These are phyloP conservation scores for Coreoperca whiteheadi DNA, from an alignment of 2,113 vertebrate species.

Conservation along the genomic window DNA sequence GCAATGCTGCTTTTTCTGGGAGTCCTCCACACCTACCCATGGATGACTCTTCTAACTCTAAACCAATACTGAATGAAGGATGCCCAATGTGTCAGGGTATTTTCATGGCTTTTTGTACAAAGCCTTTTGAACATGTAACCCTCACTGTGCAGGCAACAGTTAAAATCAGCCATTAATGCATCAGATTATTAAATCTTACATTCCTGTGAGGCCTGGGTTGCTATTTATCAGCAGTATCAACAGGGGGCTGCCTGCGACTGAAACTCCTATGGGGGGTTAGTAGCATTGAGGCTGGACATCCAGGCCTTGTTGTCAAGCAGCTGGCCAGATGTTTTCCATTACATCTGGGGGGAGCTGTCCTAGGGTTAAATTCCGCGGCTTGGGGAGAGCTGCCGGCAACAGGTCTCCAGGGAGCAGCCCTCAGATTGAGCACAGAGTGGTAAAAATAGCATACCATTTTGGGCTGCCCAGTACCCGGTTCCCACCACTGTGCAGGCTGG, in stretches of 20 bases:
- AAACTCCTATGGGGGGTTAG: slow-evolving; percentile 8
- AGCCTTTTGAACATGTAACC: neutral
- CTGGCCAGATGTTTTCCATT: slow-evolving; percentile 87
- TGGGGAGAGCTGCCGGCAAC: slow-evolving; percentile 80
- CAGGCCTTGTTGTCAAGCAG: slow-evolving; percentile 65
- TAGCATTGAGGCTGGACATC: slow-evolving; percentile 28
- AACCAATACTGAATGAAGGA: neutral
- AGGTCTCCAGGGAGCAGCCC: slow-evolving; percentile 82
- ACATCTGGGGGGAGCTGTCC: slow-evolving; percentile 82
- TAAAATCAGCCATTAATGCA: neutral
- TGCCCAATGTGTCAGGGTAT: neutral
- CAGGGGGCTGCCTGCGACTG: neutral
- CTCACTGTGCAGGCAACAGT: neutral
- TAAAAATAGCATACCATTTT: slow-evolving; percentile 85
- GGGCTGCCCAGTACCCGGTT: slow-evolving; percentile 79
- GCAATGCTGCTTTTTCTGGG: neutral
- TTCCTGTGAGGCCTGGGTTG: slow-evolving; percentile 24
- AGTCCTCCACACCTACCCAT: neutral
- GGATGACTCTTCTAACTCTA: neutral
- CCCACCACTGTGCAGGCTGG: slow-evolving; percentile 85
- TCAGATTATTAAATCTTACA: slow-evolving; percentile 27
- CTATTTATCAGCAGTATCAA: slow-evolving; percentile 49
- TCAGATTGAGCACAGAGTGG: slow-evolving; percentile 77
- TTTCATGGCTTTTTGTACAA: neutral
- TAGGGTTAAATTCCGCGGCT: slow-evolving; percentile 84